Evolutionary conservation across 2,113 vertebrate species (phyloP).

Genomic region (Semicossyphus pulcher): DNA sequence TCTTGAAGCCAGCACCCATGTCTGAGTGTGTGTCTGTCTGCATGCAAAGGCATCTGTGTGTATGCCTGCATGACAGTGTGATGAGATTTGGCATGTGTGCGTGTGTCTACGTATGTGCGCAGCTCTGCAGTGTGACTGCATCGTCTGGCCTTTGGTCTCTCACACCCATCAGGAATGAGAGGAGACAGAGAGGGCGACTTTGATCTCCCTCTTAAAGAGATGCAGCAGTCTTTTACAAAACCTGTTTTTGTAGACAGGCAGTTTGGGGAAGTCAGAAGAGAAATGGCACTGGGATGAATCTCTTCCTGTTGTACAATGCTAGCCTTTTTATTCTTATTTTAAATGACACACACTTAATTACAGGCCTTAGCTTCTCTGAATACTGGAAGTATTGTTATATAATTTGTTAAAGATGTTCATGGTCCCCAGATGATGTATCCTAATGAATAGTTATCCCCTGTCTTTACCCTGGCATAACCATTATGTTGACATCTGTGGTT

Average conservation of each 20-base stretch:
- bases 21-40: slow-evolving; percentile 37
- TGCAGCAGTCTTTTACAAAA: neutral
- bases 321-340: slow-evolving; percentile 7
- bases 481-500: too few species aligned
- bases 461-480: too few species aligned
- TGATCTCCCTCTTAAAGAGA: slow-evolving; percentile 55
- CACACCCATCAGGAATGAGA: slow-evolving; percentile 57
- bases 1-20: slow-evolving; percentile 50
- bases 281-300: neutral
- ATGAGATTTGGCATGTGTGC: slow-evolving; percentile 44
- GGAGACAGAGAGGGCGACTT: slow-evolving; percentile 59
- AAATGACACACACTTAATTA: neutral
- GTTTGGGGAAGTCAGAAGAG: neutral
- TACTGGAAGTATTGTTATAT: neutral
- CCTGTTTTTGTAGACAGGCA: neutral
- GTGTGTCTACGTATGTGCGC: slow-evolving; percentile 23
- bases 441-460: too few species aligned
- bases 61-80: slow-evolving; percentile 28
- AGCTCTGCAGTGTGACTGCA: slow-evolving; percentile 3
- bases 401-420: too few species aligned
- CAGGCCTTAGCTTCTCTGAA: neutral
- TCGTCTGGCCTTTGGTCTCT: slow-evolving; percentile 69
- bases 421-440: too few species aligned
- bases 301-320: neutral
- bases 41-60: slow-evolving; percentile 22